Evolutionary conservation across 2,113 vertebrate species (phyloP).

Genomic region (Grammomys dolichurus): DNA sequence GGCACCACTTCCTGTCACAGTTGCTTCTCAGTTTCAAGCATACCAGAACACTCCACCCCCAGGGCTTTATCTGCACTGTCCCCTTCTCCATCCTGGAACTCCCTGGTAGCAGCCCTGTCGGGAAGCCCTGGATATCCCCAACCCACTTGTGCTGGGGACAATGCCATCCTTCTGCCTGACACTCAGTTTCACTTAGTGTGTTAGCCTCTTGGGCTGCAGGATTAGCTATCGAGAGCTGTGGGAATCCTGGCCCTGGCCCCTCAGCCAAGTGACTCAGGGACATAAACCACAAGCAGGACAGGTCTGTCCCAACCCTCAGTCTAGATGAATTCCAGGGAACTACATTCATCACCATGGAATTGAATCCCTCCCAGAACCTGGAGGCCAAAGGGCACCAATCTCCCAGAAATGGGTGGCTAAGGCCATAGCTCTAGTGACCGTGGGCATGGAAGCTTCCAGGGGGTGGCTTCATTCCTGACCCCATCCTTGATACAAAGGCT

Average conservation of each 20-base stretch:
- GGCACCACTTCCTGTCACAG: neutral
- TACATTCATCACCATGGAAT: neutral
- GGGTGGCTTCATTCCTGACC: neutral
- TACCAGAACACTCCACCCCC: neutral
- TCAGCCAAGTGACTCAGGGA: neutral
- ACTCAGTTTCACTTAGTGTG: neutral
- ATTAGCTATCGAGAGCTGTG: too few species aligned
- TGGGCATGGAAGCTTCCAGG: neutral
- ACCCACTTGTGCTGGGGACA: neutral
- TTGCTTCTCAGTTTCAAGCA: neutral
- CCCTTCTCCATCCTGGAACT: fast-evolving
- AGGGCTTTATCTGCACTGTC: fast-evolving
- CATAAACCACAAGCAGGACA: neutral
- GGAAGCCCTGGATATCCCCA: neutral
- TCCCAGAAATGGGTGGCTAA: neutral
- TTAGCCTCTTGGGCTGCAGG: neutral
- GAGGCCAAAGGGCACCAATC: neutral
- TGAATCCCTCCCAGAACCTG: neutral
- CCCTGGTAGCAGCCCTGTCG: fast-evolving
- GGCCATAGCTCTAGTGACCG: neutral
- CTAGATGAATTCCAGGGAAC: neutral
- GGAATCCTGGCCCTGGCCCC: neutral
- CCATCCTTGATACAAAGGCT: neutral
- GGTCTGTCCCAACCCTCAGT: neutral
- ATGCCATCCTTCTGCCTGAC: neutral